Evolutionary conservation across 2,888 invertebrate genomes (phyloP), one percentile per base, ranked within the genome.

Genomic region (Scrobipalpa costella): DNA sequence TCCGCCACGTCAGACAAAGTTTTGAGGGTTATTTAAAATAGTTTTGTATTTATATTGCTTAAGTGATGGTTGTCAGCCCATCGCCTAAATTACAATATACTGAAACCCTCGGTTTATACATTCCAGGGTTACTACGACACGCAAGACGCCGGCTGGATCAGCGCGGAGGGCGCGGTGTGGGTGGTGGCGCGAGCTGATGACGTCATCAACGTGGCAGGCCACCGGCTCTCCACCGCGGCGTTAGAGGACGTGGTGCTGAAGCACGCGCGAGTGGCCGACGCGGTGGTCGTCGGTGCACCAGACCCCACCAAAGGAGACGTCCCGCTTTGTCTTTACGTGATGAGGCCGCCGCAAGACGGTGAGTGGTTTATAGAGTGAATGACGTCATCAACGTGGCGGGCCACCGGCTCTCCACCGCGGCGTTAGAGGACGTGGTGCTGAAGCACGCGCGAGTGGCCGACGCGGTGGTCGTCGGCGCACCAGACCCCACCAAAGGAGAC

Each of bases 131-230:
- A 94, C 83, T 97, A 98, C 79, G 98, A 98, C 78, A 98, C 98
- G 0, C 98, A 98, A 96, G 98, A 98, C 80, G 97, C 97, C 0
- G 98, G 98, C 0, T 97, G 95, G 83, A 93, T 94, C 64, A 97
- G 97, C 77, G 93, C 95, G 62, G 94, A 95, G 69, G 97, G 97
- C 0, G 96, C 96, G 63, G 93, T 98, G 1, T 97, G 95, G 85
- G 97, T 98, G 13, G 96, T 97, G 61, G 96, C 98, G 0, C 92
- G 98, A 38, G 97, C 97, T 66, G 98, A 98, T 86, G 98, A 98
- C 84, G 96, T 98, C 66, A 98, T 98, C 74, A 98, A 98, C 81
- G 98, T 98, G 0, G 97, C 98, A 0, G 98, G 98, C 0, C 98
- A 98, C 82, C 92, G 98, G 61, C 92, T 98, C 50, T 97, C 98